Base-by-base conservation (phyloP, 1,140 invertebrate species). In the Eriocheir sinensis region DNA sequence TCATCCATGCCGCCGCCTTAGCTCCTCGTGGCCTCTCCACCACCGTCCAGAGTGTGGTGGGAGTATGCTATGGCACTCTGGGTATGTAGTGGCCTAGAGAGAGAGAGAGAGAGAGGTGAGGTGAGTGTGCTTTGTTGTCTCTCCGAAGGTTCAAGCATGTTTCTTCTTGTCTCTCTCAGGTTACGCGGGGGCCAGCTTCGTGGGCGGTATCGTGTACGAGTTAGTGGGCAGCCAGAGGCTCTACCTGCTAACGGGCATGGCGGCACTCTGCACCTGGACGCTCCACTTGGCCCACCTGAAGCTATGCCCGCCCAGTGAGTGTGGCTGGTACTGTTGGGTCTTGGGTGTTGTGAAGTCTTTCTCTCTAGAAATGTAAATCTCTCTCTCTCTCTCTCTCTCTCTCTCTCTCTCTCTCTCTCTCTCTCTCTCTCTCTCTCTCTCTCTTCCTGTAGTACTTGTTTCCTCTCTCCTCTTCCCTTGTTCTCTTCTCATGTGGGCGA, bases 151-250 rank as follows among this genome's bases (percentile, higher is more conserved):
- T n/a, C n/a, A n/a, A n/a, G n/a, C n/a, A n/a, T n/a, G n/a, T n/a
- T n/a, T n/a, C n/a, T n/a, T n/a, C n/a, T n/a, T n/a, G n/a, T n/a
- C n/a, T n/a, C n/a, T n/a, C n/a, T n/a, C 94, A 95, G 94, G 94
- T 0, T 95, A 95, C 41, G 86, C 94, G 12, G 81, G 89, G 3
- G 94, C 94, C 0, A 89, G 89, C 89, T 38, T 95, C n/a, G 34
- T 95, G 48, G 94, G 94, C 80, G 94, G 94, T 12, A 27, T 91
- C 6, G 6, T 95, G 85, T 91, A 91, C 3, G 89, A 91, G 21
- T 34, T 27, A 17, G 41, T 95, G 89, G 94, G 94, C 32, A 89
- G 93, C 36, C 38, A 60, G 15, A 4, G 53, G 60, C 41, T 85
- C 3, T 95, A 83, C 44, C 32, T 95, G 48, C 9, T 79, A 30